A percentile compares a stretch with the other conserved stretches of the same genome.
These are phyloP conservation scores for Hylomyscus alleni DNA, from an alignment of 2,797 vertebrate genomes.

Conservation along the genomic window DNA sequence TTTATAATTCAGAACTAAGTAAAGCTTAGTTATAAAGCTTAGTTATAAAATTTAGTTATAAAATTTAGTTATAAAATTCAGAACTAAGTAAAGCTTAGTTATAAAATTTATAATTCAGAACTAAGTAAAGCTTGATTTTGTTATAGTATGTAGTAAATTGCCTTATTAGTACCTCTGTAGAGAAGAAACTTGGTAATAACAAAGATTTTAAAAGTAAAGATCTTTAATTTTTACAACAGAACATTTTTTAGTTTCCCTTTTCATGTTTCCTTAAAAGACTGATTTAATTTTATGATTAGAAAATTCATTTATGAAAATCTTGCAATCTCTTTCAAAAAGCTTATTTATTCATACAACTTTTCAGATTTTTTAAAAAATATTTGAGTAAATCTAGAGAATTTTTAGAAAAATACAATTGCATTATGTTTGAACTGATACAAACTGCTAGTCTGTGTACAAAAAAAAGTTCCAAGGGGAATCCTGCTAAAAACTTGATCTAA, in stretches of 20 bases:
- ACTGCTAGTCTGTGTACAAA: not conserved
- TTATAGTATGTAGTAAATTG: not conserved
- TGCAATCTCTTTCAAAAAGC: not conserved
- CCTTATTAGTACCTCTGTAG: constrained; percentile 15
- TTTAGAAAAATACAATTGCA: constrained; percentile 2
- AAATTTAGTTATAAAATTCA: too few species aligned
- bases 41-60: too few species aligned
- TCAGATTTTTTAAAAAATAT: not conserved
- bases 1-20: not conserved
- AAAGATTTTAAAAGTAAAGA: not conserved
- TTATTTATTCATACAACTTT: not conserved
- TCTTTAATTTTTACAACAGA: not conserved
- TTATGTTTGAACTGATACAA: constrained; percentile 35
- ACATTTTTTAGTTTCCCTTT: not conserved
- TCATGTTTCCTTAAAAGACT: not conserved
- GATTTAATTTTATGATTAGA: not conserved
- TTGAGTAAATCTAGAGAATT: not conserved
- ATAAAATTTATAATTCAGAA: constrained; percentile 3
- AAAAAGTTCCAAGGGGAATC: not conserved
- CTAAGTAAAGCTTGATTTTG: constrained; percentile 19
- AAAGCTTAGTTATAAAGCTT: too few species aligned
- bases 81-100: constrained; percentile 3
- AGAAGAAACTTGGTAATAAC: constrained; percentile 1
- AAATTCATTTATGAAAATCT: not conserved
- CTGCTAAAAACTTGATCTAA: not conserved